Conservation (phyloP, 2,888 invertebrate genomes). For the Cinara cedri region DNA sequence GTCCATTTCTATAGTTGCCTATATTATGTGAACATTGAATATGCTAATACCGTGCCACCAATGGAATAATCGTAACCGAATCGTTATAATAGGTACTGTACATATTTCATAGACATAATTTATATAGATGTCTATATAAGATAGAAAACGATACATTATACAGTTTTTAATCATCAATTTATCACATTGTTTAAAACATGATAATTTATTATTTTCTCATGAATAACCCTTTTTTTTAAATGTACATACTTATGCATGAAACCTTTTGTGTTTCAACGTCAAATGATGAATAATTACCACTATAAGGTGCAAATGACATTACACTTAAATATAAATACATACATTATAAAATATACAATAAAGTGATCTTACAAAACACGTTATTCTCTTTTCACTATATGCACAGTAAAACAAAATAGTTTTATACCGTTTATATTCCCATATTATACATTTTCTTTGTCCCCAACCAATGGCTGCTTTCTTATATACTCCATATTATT, state of each 20-base stretch:
- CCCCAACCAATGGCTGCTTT: not conserved
- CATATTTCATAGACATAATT: too few relatives aligned
- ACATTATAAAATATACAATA: slow-evolving; percentile 11
- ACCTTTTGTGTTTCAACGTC: slow-evolving; percentile 36
- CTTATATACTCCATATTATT: not conserved
- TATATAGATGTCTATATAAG: too few relatives aligned
- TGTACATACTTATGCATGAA: not conserved
- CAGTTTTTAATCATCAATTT: too few relatives aligned
- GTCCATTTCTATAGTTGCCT: too few relatives aligned
- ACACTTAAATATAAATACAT: not conserved
- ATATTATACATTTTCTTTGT: not conserved
- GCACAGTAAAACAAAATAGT: not conserved
- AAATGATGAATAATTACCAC: slow-evolving; percentile 23
- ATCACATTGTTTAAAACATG: slow-evolving; percentile 20
- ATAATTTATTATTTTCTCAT: slow-evolving; percentile 37
- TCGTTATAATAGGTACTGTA: too few relatives aligned
- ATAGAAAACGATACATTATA: too few relatives aligned
- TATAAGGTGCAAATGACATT: not conserved
- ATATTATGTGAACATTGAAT: too few relatives aligned
- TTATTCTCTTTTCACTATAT: not conserved
- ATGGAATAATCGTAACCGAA: too few relatives aligned
- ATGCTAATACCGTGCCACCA: too few relatives aligned
- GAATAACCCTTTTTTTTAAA: slow-evolving; percentile 10
- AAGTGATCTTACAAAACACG: slow-evolving; percentile 7
- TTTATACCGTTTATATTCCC: not conserved